Conservation (phyloP, 2,797 vertebrate species). For the Podargus strigoides region DNA sequence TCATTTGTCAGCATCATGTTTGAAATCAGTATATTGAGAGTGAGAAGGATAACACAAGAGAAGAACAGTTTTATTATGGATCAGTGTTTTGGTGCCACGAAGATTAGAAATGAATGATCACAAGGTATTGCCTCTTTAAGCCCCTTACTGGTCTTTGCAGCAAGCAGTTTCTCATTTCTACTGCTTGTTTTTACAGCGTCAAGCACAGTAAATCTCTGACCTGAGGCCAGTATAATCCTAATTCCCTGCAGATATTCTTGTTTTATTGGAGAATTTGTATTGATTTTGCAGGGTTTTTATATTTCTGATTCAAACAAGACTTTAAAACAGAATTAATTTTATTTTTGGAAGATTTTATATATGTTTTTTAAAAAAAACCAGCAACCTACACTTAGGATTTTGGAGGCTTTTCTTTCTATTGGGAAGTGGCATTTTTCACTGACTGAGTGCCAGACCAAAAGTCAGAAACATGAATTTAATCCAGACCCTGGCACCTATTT, state of each 20-base stretch:
- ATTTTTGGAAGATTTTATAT: not conserved
- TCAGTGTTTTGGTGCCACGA: not conserved
- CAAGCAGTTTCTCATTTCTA: not conserved
- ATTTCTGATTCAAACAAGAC: not conserved
- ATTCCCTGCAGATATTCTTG: not conserved
- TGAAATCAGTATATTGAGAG: not conserved
- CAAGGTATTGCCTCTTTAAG: not conserved
- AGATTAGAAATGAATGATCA: not conserved
- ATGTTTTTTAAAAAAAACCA: not conserved
- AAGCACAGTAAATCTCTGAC: not conserved
- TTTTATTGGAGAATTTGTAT: not conserved
- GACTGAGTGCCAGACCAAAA: not conserved
- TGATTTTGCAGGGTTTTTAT: not conserved
- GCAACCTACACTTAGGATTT: not conserved
- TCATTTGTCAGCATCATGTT: not conserved
- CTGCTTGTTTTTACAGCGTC: not conserved
- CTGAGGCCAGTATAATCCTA: not conserved
- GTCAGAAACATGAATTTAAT: not conserved
- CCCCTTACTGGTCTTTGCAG: not conserved
- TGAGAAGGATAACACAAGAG: not conserved
- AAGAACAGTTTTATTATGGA: not conserved
- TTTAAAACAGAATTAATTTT: not conserved
- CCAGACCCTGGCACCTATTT: not conserved
- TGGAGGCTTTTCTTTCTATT: not conserved
- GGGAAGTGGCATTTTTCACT: not conserved